Conservation (phyloP, 2,113 vertebrate species). For the Albula goreensis region DNA sequence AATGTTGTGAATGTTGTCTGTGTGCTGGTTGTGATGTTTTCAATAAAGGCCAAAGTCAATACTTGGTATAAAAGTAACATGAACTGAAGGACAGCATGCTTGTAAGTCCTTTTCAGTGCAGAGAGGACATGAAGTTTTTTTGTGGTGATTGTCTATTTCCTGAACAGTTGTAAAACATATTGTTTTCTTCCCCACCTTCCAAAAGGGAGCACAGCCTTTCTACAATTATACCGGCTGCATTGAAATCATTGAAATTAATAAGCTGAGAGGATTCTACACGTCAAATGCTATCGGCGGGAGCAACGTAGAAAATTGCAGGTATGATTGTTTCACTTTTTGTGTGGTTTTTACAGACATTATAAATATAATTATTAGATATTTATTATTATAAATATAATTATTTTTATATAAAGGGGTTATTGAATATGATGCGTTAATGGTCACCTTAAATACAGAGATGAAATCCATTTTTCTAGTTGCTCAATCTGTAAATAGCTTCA, state of each 20-base stretch:
- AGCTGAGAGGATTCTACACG: slow-evolving; percentile 63
- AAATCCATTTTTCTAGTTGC: no score
- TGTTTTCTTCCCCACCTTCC: slow-evolving; percentile 25
- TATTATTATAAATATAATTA: no score
- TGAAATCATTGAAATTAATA: slow-evolving; percentile 78
- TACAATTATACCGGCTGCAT: slow-evolving; percentile 84
- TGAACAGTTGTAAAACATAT: slow-evolving; percentile 10
- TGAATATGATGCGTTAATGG: no score
- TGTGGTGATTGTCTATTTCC: background rate
- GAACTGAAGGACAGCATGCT: no score
- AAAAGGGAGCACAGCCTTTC: slow-evolving; percentile 68
- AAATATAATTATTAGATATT: no score
- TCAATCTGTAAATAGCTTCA: no score
- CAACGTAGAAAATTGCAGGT: slow-evolving; percentile 78
- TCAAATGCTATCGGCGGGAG: slow-evolving; percentile 68
- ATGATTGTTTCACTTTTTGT: slow-evolving; percentile 44
- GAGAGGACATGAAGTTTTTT: background rate
- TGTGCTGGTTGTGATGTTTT: background rate
- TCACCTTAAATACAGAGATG: no score
- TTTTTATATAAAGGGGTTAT: no score
- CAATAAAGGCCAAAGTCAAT: background rate
- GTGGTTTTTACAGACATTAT: background rate
- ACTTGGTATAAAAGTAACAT: background rate
- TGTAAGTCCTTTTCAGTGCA: background rate
- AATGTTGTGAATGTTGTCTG: background rate